phyloP scores from a whole-genome alignment of 2,888 invertebrate genomes.

The Phragmatobia fuliginosa region DNA sequence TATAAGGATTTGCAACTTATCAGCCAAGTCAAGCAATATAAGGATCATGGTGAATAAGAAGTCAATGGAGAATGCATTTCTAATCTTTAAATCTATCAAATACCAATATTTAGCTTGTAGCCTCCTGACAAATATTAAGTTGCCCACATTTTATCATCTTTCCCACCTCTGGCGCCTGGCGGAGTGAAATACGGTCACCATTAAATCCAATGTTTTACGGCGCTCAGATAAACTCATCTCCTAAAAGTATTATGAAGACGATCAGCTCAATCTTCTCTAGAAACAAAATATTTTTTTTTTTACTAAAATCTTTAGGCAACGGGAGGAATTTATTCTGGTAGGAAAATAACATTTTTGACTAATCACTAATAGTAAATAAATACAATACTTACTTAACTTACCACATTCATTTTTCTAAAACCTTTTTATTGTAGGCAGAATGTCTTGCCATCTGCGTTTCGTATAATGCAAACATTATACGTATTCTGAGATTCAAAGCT shows the following conservation, averaged over 20 bases:
- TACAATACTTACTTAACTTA: not conserved
- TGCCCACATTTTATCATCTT: not conserved
- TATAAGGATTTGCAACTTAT: not conserved
- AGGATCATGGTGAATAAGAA: not conserved
- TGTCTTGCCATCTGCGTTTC: not conserved
- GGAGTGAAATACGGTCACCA: not conserved
- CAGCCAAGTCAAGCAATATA: not conserved
- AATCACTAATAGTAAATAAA: not conserved
- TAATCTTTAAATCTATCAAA: not conserved
- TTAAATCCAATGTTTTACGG: not conserved
- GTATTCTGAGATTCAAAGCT: constrained; percentile 16
- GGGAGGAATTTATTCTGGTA: not conserved
- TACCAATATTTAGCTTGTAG: not conserved
- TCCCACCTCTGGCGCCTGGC: not conserved
- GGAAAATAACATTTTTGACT: not conserved
- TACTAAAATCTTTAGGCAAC: not conserved
- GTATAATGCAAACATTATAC: constrained; percentile 16
- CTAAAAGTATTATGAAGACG: not conserved
- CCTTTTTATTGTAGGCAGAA: not conserved
- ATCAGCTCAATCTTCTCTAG: not conserved
- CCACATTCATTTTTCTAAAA: not conserved
- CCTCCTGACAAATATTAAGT: not conserved
- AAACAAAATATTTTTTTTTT: not conserved
- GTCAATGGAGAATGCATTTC: not conserved
- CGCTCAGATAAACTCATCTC: not conserved